Evolutionary conservation across 2,888 invertebrate genomes (phyloP), one percentile per base, ranked within the genome.

Genomic region (Lycophotia porphyrea): DNA sequence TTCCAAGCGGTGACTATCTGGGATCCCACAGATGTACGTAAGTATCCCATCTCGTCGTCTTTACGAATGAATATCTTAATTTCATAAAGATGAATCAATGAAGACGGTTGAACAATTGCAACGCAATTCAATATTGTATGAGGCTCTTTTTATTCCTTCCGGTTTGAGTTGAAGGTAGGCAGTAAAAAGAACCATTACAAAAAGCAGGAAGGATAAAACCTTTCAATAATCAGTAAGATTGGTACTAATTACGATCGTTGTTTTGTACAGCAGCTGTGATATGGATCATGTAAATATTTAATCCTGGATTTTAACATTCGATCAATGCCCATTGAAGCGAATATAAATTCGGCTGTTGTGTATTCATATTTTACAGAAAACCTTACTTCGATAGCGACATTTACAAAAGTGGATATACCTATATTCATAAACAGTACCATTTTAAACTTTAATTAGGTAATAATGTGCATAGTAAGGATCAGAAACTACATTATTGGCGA

Each of bases 41-140:
- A 13, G 34, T 7, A n/a, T 9, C 31, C 18, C 18, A 11, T 39
- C 7, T 58, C 24, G 21, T 18, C 4, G 18, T 39, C 31, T 39
- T 71, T 27, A 44, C 64, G 47, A 24, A 71, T 63, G 44, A 66
- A 60, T 36, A 49, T n/a, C 39, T 49, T 18, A 36, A 76, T 65
- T 65, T 63, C 24, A 47, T 34, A 42, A 49, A 42, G 58, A 34
- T 52, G 34, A 36, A 67, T 44, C n/a, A 42, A 52, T 24, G 44
- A 31, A 71, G 21, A 44, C 27, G 34, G 44, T 31, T 42, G 36
- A 47, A 71, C 39, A 78, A 71, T 78, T 64, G 24, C 55, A 79
- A 42, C 3, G 47, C 34, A 58, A 65, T 80, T 34, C 27, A 64
- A 71, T 64, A 36, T 80, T 80, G 24, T 60, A 65, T 27, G 47